Evolutionary conservation across 2,888 invertebrate species (phyloP).

Genomic region (Julus scandinavius): DNA sequence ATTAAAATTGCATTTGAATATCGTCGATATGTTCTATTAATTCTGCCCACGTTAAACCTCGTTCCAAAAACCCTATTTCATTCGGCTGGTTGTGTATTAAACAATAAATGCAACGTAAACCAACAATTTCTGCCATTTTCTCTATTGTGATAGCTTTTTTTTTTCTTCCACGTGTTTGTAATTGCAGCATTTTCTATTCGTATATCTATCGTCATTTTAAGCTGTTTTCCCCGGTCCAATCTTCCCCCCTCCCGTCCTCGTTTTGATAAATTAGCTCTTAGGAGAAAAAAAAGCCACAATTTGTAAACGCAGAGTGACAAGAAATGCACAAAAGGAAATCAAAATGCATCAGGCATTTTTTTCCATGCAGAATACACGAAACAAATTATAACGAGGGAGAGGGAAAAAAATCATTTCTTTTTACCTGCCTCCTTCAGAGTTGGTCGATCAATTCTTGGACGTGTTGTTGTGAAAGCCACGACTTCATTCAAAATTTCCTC

Average conservation of each 20-base stretch:
- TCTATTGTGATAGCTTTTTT: neutral
- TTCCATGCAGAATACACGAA: constrained; percentile 17
- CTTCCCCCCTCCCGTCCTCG: neutral
- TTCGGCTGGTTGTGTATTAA: neutral
- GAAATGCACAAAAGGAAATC: constrained; percentile 39
- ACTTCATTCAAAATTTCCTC: constrained; percentile 25
- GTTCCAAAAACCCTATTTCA: neutral
- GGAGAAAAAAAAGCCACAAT: neutral
- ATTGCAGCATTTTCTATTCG: neutral
- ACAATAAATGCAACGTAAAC: neutral
- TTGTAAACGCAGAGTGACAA: neutral
- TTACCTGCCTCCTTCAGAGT: constrained; percentile 30
- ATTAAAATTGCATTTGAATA: too few relatives aligned
- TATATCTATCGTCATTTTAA: neutral
- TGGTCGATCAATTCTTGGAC: constrained; percentile 29
- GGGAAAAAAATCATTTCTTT: neutral
- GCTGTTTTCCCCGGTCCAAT: neutral
- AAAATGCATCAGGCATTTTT: neutral
- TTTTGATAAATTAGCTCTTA: constrained; percentile 35
- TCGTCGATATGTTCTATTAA: too few relatives aligned
- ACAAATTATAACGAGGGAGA: constrained; percentile 24
- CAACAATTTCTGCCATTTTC: constrained; percentile 23
- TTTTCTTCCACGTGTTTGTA: neutral
- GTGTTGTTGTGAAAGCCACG: neutral
- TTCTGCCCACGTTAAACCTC: neutral